Evolutionary conservation across 2,888 invertebrate species (phyloP).

Genomic region (Altica lythri): DNA sequence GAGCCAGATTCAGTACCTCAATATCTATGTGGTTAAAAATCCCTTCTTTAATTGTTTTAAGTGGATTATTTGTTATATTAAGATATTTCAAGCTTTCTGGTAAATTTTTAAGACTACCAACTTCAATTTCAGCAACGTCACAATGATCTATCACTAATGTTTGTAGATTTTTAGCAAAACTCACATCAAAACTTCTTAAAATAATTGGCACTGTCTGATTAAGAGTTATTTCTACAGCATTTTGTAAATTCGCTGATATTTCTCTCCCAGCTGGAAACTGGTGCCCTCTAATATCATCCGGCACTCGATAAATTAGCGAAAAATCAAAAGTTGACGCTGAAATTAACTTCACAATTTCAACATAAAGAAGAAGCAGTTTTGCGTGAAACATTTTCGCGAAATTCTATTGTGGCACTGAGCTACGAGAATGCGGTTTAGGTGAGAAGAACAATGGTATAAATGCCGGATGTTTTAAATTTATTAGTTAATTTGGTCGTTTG

Average conservation of each 20-base stretch:
- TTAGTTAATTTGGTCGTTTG: slow-evolving; percentile 27
- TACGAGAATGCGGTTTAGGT: slow-evolving; percentile 18
- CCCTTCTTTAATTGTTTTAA: slow-evolving; percentile 40
- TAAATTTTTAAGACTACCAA: slow-evolving; percentile 40
- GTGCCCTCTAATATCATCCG: slow-evolving; percentile 35
- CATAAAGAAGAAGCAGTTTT: slow-evolving; percentile 20
- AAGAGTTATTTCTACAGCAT: slow-evolving; percentile 41
- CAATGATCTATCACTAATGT: slow-evolving; percentile 42
- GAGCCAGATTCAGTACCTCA: slow-evolving; percentile 42
- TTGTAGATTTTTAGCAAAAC: slow-evolving; percentile 41
- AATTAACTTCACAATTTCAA: slow-evolving; percentile 18
- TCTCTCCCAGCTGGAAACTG: slow-evolving; percentile 37
- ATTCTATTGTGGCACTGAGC: slow-evolving; percentile 15
- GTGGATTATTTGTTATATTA: slow-evolving; percentile 42
- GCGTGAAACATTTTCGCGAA: slow-evolving; percentile 29
- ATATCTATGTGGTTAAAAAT: slow-evolving; percentile 44
- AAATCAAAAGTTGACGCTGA: slow-evolving; percentile 31
- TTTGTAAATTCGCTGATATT: slow-evolving; percentile 38
- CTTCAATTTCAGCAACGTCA: slow-evolving; percentile 43
- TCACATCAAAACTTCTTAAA: slow-evolving; percentile 41
- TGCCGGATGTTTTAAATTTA: slow-evolving; percentile 34
- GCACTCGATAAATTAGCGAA: slow-evolving; percentile 41
- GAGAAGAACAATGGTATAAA: slow-evolving; percentile 22
- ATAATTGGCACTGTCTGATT: slow-evolving; percentile 42
- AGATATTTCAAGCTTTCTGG: slow-evolving; percentile 38